These are phyloP conservation scores for Chelonoidis abingdonii DNA, from an alignment of 2,113 vertebrate species.

Conservation along the genomic window DNA sequence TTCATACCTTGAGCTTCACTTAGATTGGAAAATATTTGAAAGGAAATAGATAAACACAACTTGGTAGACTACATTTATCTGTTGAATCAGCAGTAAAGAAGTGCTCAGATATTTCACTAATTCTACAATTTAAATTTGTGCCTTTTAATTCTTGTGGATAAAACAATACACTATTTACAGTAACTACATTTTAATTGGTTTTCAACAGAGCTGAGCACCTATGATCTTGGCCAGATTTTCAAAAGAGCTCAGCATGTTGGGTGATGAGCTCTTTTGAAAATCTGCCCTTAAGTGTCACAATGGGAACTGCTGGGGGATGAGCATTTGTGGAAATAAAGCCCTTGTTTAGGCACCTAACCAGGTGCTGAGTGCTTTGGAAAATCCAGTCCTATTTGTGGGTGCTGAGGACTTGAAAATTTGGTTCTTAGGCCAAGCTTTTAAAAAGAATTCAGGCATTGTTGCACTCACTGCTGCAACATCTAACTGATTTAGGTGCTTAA, in stretches of 20 bases:
- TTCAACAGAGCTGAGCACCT: neutral
- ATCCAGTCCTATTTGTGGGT: neutral
- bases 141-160: neutral
- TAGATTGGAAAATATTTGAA: constrained; percentile 13
- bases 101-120: neutral
- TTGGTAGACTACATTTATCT: neutral
- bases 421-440: neutral
- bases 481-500: neutral
- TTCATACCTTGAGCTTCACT: constrained; percentile 5
- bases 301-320: neutral
- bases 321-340: neutral
- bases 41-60: neutral
- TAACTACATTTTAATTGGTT: neutral
- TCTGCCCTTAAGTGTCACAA: neutral
- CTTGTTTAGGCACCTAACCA: neutral
- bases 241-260: neutral
- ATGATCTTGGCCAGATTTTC: neutral
- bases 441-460: neutral
- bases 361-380: neutral
- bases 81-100: neutral
- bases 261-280: neutral
- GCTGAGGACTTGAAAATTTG: neutral
- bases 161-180: neutral
- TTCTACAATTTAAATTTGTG: neutral
- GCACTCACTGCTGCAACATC: neutral